Evolutionary conservation across 2,888 invertebrate species (phyloP).

Genomic region (Andrena chrysosceles): DNA sequence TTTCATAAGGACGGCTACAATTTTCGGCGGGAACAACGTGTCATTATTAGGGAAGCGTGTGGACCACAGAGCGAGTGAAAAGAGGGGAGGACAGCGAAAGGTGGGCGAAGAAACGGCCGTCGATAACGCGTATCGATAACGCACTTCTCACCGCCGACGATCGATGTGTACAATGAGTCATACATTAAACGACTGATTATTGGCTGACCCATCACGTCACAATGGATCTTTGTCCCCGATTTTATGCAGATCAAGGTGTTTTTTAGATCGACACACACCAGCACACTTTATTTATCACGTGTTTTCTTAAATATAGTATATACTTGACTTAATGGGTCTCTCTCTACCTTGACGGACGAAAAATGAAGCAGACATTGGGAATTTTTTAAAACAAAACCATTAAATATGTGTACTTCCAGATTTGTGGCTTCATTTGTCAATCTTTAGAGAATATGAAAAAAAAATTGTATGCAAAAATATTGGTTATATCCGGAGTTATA

Average conservation of each 20-base stretch:
- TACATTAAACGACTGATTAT: slow-evolving; percentile 78
- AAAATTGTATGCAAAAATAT: no score
- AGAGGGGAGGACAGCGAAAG: slow-evolving; percentile 10
- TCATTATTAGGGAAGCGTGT: slow-evolving; percentile 55
- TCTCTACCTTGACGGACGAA: no score
- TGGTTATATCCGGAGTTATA: no score
- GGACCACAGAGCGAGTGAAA: slow-evolving; percentile 21
- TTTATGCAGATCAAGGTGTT: slow-evolving; percentile 24
- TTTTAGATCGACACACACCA: no score
- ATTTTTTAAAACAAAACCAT: no score
- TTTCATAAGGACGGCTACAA: slow-evolving; percentile 59
- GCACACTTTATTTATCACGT: no score
- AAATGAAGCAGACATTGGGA: no score
- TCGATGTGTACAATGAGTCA: slow-evolving; percentile 77
- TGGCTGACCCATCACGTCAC: slow-evolving; percentile 64
- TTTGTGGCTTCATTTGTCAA: no score
- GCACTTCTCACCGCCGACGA: slow-evolving; percentile 53
- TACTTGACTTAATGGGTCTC: no score
- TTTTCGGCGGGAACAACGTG: slow-evolving; percentile 60
- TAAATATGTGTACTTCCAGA: no score
- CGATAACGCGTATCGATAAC: slow-evolving; percentile 71
- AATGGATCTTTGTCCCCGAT: slow-evolving; percentile 35
- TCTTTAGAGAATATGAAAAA: no score
- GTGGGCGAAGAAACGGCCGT: slow-evolving; percentile 26
- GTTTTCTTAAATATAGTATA: no score